A percentile compares a stretch with the other conserved stretches of the same genome.
Conservation (phyloP, 2,113 vertebrate genomes). For the Tupaia chinensis region DNA sequence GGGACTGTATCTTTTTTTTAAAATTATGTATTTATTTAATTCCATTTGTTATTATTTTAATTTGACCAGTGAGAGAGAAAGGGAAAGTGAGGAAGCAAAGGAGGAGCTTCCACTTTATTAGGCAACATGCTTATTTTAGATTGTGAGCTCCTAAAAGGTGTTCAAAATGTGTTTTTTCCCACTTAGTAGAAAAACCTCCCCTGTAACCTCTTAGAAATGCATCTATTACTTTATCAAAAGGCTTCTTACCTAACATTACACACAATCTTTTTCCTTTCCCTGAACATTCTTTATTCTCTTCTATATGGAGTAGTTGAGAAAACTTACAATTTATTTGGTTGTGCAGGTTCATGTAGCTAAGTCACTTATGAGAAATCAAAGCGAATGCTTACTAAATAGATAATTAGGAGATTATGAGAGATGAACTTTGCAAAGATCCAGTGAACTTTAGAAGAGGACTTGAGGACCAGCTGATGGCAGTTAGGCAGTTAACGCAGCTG, state of each 20-base stretch:
- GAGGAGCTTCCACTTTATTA: slow-evolving; percentile 22
- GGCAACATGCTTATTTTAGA: background rate
- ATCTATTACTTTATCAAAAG: slow-evolving; percentile 43
- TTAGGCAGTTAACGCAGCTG: too few species aligned
- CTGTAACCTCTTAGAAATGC: background rate
- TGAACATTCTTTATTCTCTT: slow-evolving; percentile 34
- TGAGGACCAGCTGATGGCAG: background rate
- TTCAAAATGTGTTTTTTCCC: slow-evolving; percentile 55
- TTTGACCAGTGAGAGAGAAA: too few species aligned
- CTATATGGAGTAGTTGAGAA: slow-evolving; percentile 12
- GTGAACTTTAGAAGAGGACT: slow-evolving; percentile 44
- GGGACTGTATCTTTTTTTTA: background rate
- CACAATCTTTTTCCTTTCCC: background rate
- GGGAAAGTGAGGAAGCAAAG: too few species aligned
- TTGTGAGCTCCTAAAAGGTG: background rate
- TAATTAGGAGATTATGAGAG: slow-evolving; percentile 51
- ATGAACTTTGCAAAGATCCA: slow-evolving; percentile 26
- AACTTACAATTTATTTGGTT: slow-evolving; percentile 38
- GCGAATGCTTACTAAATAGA: slow-evolving; percentile 53
- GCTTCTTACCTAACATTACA: background rate
- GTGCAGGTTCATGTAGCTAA: slow-evolving; percentile 27
- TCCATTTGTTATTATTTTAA: too few species aligned
- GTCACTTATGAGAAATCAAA: slow-evolving; percentile 39
- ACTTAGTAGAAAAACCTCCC: slow-evolving; percentile 14
- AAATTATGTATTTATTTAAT: too few species aligned